Base-by-base conservation (phyloP, 35 echinoderm and acorn worm genomes). In the Patiria miniata region DNA sequence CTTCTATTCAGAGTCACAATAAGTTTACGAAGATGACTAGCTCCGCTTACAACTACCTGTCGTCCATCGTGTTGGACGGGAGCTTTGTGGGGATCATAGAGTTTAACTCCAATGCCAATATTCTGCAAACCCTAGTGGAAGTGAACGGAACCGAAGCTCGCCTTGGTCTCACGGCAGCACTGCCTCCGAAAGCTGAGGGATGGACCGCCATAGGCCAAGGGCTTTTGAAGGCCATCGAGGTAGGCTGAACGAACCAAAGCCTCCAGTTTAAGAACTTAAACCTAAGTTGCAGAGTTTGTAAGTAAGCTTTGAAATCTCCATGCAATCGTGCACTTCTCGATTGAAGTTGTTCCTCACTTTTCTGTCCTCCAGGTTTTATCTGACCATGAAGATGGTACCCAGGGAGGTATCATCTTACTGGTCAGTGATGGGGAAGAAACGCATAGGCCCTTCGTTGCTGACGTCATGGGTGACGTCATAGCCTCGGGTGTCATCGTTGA, bases 131-230 rank as follows among this genome's bases (percentile, higher is more conserved):
- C 0, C 29, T 92, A 21, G 39, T 40, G 1, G 1, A 34, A 2
- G 57, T 92, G 3, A 42, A 40, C 56, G 52, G 53, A 1, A 21
- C 55, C 50, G 53, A 18, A 23, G 84, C 61, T 53, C 78, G 90
- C 29, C 16, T 59, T 6, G 40, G 22, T 2, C 39, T 92, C 77
- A 22, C 80, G 8, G 39, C 28, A 39, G 39, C 39, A 8, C 52
- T 92, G 18, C 83, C 76, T 2, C 21, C 18, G 7, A 69, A 32
- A 19, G 51, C 90, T 4, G 28, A 39, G n/a, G 90, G 90, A 0
- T 76, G 69, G 16, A 92, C 90, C 0, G 86, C 77, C 57, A 92
- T 92, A 37, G 68, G 77, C 18, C 78, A 78, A n/a, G 90, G 90
- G 42, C 54, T 92, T 32, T 21, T 53, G 5, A 38, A 50, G 5